Percentiles rank a stretch among this genome's conserved stretches.
Conservation (phyloP, 2,113 vertebrate species). For the Cnemophilus loriae region DNA sequence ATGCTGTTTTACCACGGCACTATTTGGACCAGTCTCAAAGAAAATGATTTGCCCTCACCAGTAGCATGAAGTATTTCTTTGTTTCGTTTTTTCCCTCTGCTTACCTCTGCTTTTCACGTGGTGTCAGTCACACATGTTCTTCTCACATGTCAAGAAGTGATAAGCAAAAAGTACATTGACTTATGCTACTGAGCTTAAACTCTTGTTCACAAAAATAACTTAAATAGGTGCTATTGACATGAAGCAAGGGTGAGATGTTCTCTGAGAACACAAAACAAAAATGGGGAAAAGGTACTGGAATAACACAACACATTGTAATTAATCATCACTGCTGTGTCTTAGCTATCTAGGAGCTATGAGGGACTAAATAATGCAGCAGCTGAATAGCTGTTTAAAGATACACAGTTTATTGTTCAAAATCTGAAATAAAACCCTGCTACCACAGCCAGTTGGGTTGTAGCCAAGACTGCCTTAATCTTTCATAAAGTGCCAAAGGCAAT, state of each 20-base stretch:
- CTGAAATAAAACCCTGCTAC: neutral
- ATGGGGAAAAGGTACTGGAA: neutral
- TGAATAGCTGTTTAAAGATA: neutral
- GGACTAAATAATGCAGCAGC: neutral
- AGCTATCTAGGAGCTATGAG: neutral
- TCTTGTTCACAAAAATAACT: neutral
- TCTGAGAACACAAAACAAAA: neutral
- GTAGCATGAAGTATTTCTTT: neutral
- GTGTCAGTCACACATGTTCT: neutral
- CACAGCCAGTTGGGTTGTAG: neutral
- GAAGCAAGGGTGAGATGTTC: neutral
- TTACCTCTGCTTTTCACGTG: neutral
- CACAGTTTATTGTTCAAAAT: constrained; percentile 5
- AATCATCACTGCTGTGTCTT: neutral
- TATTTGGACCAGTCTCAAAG: neutral
- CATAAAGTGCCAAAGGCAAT: neutral
- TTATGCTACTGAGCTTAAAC: neutral
- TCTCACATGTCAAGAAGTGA: neutral
- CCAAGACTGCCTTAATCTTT: neutral
- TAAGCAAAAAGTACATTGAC: neutral
- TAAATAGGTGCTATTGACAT: neutral
- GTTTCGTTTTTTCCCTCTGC: neutral
- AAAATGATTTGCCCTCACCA: neutral
- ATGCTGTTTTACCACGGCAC: neutral
- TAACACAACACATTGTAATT: neutral